A percentile compares a stretch with the other conserved stretches of the same genome.
These are phyloP conservation scores for Carposina sasakii DNA, from an alignment of 1,140 invertebrate genomes.

Conservation along the genomic window DNA sequence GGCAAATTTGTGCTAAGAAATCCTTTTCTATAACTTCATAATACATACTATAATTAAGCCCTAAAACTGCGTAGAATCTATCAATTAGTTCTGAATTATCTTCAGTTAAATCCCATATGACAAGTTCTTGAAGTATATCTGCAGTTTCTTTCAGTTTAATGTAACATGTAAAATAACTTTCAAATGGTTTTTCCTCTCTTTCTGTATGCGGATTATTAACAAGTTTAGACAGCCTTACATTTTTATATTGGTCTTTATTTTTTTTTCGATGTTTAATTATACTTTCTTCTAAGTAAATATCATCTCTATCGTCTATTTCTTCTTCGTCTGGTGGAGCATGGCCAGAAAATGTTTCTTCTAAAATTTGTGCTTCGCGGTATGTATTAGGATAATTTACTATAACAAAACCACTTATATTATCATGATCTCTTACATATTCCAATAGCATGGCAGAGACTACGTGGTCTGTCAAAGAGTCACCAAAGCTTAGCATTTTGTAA, in stretches of 20 bases:
- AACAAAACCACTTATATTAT: slow-evolving; percentile 73
- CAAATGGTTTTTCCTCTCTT: slow-evolving; percentile 40
- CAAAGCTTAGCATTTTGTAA: slow-evolving; percentile 69
- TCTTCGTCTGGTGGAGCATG: slow-evolving; percentile 39
- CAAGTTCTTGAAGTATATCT: slow-evolving; percentile 56
- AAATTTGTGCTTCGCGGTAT: slow-evolving; percentile 71
- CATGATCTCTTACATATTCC: slow-evolving; percentile 73
- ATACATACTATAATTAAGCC: slow-evolving; percentile 73
- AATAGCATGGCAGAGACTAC: slow-evolving; percentile 72
- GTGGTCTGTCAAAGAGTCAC: slow-evolving; percentile 71
- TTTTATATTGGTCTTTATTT: slow-evolving; percentile 47
- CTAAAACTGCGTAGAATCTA: slow-evolving; percentile 72
- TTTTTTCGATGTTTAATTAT: slow-evolving; percentile 53
- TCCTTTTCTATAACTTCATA: slow-evolving; percentile 71
- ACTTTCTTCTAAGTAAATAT: slow-evolving; percentile 67
- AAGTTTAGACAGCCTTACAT: slow-evolving; percentile 59
- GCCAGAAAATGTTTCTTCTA: slow-evolving; percentile 72
- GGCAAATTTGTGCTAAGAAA: slow-evolving; percentile 70
- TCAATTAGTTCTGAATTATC: slow-evolving; percentile 70
- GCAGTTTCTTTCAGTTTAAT: slow-evolving; percentile 65
- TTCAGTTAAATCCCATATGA: slow-evolving; percentile 56
- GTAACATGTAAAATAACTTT: slow-evolving; percentile 73
- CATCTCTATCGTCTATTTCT: slow-evolving; percentile 41
- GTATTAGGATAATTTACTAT: slow-evolving; percentile 76
- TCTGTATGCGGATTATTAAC: slow-evolving; percentile 60